Percentiles rank a stretch among this genome's conserved stretches.
phyloP scores from a whole-genome alignment of 2,797 vertebrate species.

The Setipinna tenuifilis region DNA sequence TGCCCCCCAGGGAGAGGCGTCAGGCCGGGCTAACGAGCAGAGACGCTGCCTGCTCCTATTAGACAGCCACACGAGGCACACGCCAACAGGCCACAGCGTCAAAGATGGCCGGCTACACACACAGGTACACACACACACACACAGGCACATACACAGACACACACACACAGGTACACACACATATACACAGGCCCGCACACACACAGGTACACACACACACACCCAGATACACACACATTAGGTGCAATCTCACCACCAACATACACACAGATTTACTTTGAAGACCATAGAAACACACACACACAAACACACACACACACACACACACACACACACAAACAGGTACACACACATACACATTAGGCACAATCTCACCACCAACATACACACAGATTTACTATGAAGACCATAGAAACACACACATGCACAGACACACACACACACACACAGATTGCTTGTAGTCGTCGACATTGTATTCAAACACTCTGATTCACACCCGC shows the following conservation, averaged over 20 bases:
- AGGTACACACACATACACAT: too few species aligned
- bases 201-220: not conserved
- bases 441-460: too few species aligned
- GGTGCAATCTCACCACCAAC: not conserved
- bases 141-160: conserved; percentile 45
- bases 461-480: too few species aligned
- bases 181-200: not conserved
- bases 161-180: conserved; percentile 12
- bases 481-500: too few species aligned
- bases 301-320: not conserved
- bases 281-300: too few species aligned
- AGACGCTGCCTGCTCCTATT: conserved; percentile 66
- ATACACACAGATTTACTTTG: not conserved
- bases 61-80: conserved; percentile 61
- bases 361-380: too few species aligned
- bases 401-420: too few species aligned
- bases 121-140: conserved; percentile 45
- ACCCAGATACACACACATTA: not conserved
- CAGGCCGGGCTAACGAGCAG: conserved; percentile 70
- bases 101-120: conserved; percentile 58
- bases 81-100: conserved; percentile 61
- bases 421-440: too few species aligned
- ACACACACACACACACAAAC: not conserved
- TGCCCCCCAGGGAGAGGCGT: conserved; percentile 61
- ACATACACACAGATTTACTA: too few species aligned